Base-by-base conservation (phyloP, 1,140 invertebrate species). In the Macrotrachela quadricornifera region DNA sequence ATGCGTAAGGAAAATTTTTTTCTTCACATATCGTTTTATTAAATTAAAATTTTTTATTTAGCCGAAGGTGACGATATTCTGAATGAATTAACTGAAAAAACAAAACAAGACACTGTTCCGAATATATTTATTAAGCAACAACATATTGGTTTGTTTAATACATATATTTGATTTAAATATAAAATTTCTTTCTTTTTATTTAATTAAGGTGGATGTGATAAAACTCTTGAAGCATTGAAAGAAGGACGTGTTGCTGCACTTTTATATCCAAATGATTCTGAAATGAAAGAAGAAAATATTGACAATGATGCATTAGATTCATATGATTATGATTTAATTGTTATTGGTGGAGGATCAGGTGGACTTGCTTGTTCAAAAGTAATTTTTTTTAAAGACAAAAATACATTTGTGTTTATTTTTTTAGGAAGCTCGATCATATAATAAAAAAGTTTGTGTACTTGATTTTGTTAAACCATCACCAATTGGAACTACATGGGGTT, bases 261-360 rank as follows among this genome's bases (percentile, higher is more conserved):
- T 54, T 57, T 76, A 1, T 54, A 64, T 55, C 63, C 41, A 37
- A 51, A 42, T 44, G 49, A 15, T 53, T 42, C 41, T 38, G 56
- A 50, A 40, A 6, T 12, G 13, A 12, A 13, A 46, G 2, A 12
- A 6, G 3, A 21, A 10, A 12, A 12, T 6, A 46, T 46, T 2
- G 30, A 12, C 3, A 16, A 13, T 18, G 46, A 18, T 46, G 42
- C 30, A 39, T 40, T 44, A 13, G n/a, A 21, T 46, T 10, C 46
- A 48, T 48, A 48, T 63, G 74, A 81, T 59, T 95, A 88, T 72
- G 90, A 95, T 64, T 72, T 96, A 59, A 77, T 92, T 54, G 86
- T 95, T 2, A 80, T 95, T 64, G 90, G 90, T 44, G 88, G 90
- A 51, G 90, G 88, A 18, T 92, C 87, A 1, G 90, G 88, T 49